These are phyloP conservation scores for Machaerirhynchus nigripectus DNA, from an alignment of 2,113 vertebrate species.

Conservation along the genomic window DNA sequence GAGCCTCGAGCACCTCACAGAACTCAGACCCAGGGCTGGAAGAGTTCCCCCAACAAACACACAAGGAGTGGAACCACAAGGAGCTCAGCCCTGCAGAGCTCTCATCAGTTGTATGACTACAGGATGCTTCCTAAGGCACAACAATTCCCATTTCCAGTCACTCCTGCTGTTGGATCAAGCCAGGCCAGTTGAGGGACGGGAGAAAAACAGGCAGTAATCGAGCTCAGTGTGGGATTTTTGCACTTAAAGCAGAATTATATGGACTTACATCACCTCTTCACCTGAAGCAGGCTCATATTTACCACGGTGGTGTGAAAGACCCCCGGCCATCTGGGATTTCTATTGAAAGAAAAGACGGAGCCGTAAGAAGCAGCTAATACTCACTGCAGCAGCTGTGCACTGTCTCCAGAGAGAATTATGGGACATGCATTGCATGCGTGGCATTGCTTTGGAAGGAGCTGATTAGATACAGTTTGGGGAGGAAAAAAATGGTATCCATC, in stretches of 20 bases:
- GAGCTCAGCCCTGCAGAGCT: neutral
- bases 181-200: neutral
- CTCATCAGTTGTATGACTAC: fast-evolving
- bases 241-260: conserved; percentile 55
- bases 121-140: neutral
- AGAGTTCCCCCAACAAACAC: neutral
- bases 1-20: no score
- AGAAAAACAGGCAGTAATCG: conserved; percentile 18
- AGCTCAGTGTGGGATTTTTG: conserved; percentile 5
- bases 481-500: conserved; percentile 17
- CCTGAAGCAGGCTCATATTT: conserved; percentile 62
- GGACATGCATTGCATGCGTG: conserved; percentile 58
- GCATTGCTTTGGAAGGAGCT: conserved; percentile 64
- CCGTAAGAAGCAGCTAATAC: conserved; percentile 73
- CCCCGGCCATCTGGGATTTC: conserved; percentile 73
- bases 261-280: conserved; percentile 58
- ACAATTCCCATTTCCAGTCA: neutral
- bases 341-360: conserved; percentile 73
- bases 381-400: conserved; percentile 75
- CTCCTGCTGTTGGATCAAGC: neutral
- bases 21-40: neutral
- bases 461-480: conserved; percentile 64
- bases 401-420: conserved; percentile 76
- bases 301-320: conserved; percentile 52
- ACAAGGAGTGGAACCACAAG: neutral